Evolutionary conservation across 2,797 vertebrate species (phyloP).

Genomic region (Adelosebastes latens): DNA sequence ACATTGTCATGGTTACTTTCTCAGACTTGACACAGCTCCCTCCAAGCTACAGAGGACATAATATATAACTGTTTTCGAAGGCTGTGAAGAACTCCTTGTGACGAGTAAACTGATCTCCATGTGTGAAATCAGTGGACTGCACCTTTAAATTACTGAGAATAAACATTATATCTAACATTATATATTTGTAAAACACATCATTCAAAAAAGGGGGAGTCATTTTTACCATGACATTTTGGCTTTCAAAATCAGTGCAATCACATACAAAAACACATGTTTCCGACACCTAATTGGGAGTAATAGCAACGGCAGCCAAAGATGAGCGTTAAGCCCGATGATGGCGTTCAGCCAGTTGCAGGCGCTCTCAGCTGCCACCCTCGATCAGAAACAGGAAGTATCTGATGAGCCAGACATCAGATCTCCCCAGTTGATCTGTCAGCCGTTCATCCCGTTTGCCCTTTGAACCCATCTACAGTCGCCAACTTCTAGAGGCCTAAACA

Average conservation of each 20-base stretch:
- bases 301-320: constrained; percentile 8
- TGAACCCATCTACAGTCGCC: constrained; percentile 48
- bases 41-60: not conserved
- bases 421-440: constrained; percentile 54
- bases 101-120: not conserved
- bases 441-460: constrained; percentile 52
- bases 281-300: not conserved
- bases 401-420: constrained; percentile 66
- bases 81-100: not conserved
- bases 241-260: not conserved
- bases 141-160: not conserved
- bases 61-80: not conserved
- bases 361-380: constrained; percentile 61
- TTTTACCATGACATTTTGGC: not conserved
- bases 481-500: constrained; percentile 36
- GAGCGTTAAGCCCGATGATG: constrained; percentile 24
- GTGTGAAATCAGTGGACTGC: not conserved
- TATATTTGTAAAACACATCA: not conserved
- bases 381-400: constrained; percentile 73
- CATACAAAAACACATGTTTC: not conserved
- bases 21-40: not conserved
- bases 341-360: constrained; percentile 35
- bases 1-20: not conserved
- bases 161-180: not conserved
- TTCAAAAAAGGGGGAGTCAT: not conserved